These are phyloP conservation scores for Omphaloscelis lunosa DNA, from an alignment of 2,888 invertebrate genomes.

Conservation along the genomic window DNA sequence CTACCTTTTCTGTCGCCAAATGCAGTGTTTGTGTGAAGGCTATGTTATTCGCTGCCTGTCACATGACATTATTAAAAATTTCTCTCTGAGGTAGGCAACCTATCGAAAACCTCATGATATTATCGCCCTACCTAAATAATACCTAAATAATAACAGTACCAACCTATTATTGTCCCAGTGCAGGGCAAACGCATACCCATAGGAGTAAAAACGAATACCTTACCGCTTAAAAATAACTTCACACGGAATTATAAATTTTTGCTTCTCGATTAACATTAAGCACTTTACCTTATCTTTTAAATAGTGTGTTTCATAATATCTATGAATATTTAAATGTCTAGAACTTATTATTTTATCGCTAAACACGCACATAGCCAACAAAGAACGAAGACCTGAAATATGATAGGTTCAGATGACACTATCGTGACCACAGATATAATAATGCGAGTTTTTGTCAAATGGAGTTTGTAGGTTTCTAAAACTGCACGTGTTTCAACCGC, in stretches of 20 bases:
- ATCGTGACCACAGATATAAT: background rate
- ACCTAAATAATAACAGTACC: background rate
- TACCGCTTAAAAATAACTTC: background rate
- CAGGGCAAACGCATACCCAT: no score
- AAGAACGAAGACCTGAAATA: background rate
- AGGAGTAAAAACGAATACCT: background rate
- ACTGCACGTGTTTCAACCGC: background rate
- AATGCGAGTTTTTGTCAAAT: background rate
- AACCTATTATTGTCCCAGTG: background rate
- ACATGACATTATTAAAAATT: no score
- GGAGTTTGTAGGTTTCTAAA: background rate
- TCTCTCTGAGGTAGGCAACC: background rate
- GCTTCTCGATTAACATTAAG: conserved; percentile 9
- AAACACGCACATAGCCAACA: background rate
- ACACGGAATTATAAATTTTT: background rate
- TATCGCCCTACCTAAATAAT: background rate
- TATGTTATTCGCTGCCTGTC: background rate
- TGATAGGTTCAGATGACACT: background rate
- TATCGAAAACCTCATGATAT: background rate
- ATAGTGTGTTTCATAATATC: background rate
- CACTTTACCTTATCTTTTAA: conserved; percentile 29
- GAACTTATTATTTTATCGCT: background rate
- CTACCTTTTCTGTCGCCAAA: no score
- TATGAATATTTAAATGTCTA: conserved; percentile 30
- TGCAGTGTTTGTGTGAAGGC: background rate